These are phyloP conservation scores for Syngnathus rostellatus DNA, from an alignment of 2,797 vertebrate genomes.

Conservation along the genomic window DNA sequence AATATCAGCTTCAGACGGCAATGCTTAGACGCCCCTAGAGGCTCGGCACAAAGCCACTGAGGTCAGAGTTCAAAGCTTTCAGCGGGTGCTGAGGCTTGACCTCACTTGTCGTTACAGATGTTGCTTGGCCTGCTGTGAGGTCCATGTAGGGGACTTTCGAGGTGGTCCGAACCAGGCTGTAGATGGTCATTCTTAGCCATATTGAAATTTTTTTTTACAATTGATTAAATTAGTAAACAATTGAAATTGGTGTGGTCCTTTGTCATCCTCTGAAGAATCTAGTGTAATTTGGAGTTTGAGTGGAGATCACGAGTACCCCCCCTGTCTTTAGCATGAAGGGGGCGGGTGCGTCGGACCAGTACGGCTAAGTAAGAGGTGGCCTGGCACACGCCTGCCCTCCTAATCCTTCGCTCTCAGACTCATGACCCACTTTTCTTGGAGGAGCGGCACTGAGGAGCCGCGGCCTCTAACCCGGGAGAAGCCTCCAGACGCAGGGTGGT, in stretches of 20 bases:
- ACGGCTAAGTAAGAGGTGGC: slow-evolving; percentile 49
- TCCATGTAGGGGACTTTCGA: slow-evolving; percentile 35
- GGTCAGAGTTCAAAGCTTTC: slow-evolving; percentile 66
- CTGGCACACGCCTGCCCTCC: slow-evolving; percentile 58
- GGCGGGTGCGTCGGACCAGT: slow-evolving; percentile 40
- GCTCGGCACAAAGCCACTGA: slow-evolving; percentile 32
- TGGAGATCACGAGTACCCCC: slow-evolving; percentile 8
- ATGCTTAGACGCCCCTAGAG: slow-evolving; percentile 38
- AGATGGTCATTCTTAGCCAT: no score
- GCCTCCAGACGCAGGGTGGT: slow-evolving; percentile 53
- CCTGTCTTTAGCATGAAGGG: slow-evolving; percentile 27
- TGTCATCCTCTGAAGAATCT: neutral
- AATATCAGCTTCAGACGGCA: slow-evolving; percentile 50
- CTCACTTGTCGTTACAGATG: slow-evolving; percentile 46
- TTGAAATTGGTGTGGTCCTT: neutral
- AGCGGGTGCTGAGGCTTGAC: slow-evolving; percentile 44
- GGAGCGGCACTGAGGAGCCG: slow-evolving; percentile 47
- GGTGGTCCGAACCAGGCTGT: neutral
- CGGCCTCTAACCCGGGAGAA: slow-evolving; percentile 47
- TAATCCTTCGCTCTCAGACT: slow-evolving; percentile 76
- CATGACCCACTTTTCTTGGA: slow-evolving; percentile 76
- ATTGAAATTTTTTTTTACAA: no score
- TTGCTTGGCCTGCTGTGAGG: slow-evolving; percentile 44
- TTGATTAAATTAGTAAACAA: neutral
- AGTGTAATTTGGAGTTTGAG: neutral